Evolutionary conservation across 2,113 vertebrate species (phyloP).

Genomic region (Penelope pileata): DNA sequence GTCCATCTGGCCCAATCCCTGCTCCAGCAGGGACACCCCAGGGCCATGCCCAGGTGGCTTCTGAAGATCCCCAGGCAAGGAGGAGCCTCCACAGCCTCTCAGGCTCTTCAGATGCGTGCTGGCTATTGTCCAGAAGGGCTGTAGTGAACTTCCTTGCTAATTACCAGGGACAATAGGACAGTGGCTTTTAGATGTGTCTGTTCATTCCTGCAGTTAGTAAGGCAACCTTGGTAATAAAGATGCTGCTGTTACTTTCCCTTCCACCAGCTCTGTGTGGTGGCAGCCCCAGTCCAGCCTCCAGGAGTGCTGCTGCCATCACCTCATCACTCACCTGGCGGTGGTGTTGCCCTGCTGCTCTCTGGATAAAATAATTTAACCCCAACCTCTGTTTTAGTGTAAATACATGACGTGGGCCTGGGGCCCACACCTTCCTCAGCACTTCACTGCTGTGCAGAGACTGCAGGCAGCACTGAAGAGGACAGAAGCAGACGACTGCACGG

Average conservation of each 20-base stretch:
- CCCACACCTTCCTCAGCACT: background rate
- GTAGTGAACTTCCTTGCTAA: background rate
- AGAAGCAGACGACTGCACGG: background rate
- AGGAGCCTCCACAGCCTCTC: too few relatives aligned
- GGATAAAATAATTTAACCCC: background rate
- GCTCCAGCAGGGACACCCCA: too few relatives aligned
- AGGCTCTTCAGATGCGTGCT: background rate
- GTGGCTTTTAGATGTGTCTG: background rate
- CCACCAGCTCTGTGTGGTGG: background rate
- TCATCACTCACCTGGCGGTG: rapidly evolving
- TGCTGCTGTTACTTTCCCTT: background rate
- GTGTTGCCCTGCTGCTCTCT: background rate
- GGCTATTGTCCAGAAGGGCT: background rate
- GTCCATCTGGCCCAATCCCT: too few relatives aligned
- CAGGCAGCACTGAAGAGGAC: background rate
- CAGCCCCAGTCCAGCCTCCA: background rate
- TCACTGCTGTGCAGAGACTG: background rate
- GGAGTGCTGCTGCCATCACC: background rate
- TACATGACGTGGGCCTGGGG: background rate
- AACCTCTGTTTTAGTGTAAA: background rate
- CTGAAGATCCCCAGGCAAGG: too few relatives aligned
- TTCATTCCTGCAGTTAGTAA: background rate
- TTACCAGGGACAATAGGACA: background rate
- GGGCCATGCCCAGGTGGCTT: too few relatives aligned
- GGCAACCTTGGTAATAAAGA: background rate